Conservation (phyloP, 2,888 invertebrate genomes). For the Diogma glabrata region DNA sequence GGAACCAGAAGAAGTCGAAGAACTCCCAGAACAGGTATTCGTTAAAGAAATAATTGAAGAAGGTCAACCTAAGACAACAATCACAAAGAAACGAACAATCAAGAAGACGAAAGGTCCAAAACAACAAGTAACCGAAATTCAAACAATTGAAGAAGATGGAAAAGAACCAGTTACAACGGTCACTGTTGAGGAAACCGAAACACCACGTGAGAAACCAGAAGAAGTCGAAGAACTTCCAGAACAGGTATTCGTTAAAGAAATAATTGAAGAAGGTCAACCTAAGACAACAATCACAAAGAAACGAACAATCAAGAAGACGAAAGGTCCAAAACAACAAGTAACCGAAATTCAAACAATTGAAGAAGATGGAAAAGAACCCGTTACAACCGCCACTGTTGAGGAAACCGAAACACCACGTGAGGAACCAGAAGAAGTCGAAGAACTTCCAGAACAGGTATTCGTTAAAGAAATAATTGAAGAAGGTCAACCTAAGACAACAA, state of each 20-base stretch:
- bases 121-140: constrained; percentile 30
- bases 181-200: constrained; percentile 22
- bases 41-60: constrained; percentile 35
- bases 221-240: constrained; percentile 11
- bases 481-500: constrained; percentile 28
- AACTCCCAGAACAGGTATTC: constrained; percentile 21
- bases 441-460: constrained; percentile 27
- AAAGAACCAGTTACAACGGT: constrained; percentile 26
- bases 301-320: constrained; percentile 20
- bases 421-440: constrained; percentile 27
- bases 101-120: constrained; percentile 30
- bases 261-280: constrained; percentile 19
- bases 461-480: constrained; percentile 36
- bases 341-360: constrained; percentile 28
- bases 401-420: constrained; percentile 20
- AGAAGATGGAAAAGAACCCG: constrained; percentile 31
- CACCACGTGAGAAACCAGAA: constrained; percentile 22
- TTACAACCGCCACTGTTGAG: constrained; percentile 24
- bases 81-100: constrained; percentile 28
- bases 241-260: constrained; percentile 15
- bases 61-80: constrained; percentile 27
- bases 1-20: constrained; percentile 15
- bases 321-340: constrained; percentile 24
- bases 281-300: constrained; percentile 22
- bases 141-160: constrained; percentile 29